Conservation (phyloP, 2,888 invertebrate genomes). For the Onchidella celtica region DNA sequence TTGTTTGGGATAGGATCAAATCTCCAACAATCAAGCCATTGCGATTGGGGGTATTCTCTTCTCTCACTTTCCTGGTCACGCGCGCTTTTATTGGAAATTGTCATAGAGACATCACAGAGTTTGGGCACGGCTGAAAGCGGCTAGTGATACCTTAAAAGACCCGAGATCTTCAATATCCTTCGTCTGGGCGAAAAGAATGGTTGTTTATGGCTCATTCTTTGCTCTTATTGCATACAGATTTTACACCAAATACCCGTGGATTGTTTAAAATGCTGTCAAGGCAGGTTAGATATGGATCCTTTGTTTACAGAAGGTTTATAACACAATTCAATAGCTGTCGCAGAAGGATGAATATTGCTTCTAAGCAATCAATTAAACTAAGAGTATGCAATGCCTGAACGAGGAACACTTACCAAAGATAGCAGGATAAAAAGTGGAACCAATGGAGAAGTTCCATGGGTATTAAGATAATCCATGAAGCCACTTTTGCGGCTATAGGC, state of each 20-base stretch:
- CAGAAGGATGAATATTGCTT: neutral
- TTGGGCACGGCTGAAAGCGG: neutral
- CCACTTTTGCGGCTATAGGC: too few species aligned
- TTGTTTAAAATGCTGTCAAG: constrained; percentile 22
- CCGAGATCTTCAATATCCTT: constrained; percentile 1
- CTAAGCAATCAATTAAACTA: neutral
- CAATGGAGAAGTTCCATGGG: too few species aligned
- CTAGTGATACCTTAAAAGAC: neutral
- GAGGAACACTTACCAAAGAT: too few species aligned
- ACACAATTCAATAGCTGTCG: neutral
- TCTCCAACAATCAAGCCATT: constrained; percentile 15
- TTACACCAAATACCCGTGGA: neutral
- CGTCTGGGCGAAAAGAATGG: neutral
- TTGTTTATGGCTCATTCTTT: constrained; percentile 4
- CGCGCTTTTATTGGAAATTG: constrained; percentile 37
- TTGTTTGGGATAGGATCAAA: constrained; percentile 29
- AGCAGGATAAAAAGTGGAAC: neutral
- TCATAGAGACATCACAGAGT: constrained; percentile 1
- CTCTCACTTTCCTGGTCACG: constrained; percentile 16
- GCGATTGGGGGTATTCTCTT: constrained; percentile 35
- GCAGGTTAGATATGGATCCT: neutral
- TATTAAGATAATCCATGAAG: too few species aligned
- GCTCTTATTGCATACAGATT: constrained; percentile 9
- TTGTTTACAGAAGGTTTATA: constrained; percentile 10
- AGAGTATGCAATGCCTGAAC: neutral